Evolutionary conservation across 2,113 vertebrate species (phyloP).

Genomic region (Baryphthengus martii): DNA sequence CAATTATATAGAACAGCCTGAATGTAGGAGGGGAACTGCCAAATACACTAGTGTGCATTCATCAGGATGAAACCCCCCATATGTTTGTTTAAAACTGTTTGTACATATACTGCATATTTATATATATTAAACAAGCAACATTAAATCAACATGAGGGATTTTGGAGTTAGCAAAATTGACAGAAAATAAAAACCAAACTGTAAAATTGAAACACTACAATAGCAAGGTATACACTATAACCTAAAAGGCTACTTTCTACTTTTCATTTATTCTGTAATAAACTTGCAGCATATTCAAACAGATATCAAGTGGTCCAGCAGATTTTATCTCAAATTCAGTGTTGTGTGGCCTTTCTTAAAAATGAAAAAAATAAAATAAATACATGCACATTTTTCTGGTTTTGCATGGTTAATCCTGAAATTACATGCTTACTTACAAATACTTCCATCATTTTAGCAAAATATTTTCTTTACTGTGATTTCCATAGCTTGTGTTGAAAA

Average conservation of each 20-base stretch:
- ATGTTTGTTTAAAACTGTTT: constrained; percentile 55
- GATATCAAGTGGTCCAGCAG: background rate
- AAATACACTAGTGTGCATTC: background rate
- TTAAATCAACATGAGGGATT: background rate
- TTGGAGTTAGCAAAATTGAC: background rate
- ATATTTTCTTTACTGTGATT: background rate
- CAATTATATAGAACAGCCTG: background rate
- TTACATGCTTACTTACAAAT: background rate
- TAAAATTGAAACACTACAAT: background rate
- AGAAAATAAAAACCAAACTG: background rate
- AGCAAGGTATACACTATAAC: background rate
- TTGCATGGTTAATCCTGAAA: background rate
- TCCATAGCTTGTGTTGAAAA: background rate
- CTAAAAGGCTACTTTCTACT: background rate
- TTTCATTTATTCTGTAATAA: background rate
- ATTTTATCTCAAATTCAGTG: background rate
- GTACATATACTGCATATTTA: background rate
- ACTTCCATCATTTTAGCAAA: background rate
- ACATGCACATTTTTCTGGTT: background rate
- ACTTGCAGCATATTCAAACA: background rate
- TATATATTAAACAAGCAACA: background rate
- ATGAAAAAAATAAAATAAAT: background rate
- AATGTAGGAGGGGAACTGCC: constrained; percentile 28
- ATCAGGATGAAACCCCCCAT: background rate
- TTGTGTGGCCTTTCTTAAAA: background rate